Conservation (phyloP, 1,140 invertebrate genomes). For the Ephestia elutella region DNA sequence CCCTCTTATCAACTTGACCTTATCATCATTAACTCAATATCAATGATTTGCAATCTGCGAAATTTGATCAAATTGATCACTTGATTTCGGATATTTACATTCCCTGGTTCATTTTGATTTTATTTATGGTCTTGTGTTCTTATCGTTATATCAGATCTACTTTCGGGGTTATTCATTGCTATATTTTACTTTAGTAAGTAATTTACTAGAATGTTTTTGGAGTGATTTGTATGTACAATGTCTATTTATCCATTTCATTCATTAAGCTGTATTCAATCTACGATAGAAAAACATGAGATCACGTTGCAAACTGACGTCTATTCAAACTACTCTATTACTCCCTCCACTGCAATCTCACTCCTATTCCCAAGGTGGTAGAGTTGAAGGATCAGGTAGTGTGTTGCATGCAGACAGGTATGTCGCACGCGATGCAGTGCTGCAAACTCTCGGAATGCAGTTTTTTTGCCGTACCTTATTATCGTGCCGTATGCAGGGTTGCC, state of each 20-base stretch:
- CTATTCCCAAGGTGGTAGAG: background rate
- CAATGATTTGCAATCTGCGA: too few species aligned
- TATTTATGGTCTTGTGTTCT: too few species aligned
- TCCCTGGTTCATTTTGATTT: too few species aligned
- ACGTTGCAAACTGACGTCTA: background rate
- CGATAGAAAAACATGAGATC: background rate
- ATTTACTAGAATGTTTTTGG: too few species aligned
- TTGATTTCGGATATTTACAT: too few species aligned
- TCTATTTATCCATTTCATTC: background rate
- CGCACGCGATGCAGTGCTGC: constrained; percentile 1
- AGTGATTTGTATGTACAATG: background rate
- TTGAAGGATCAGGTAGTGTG: background rate
- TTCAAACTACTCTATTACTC: background rate
- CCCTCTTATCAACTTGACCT: too few species aligned
- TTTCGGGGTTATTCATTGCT: too few species aligned
- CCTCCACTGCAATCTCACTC: background rate
- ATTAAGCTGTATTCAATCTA: background rate
- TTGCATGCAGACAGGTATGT: background rate
- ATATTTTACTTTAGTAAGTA: background rate
- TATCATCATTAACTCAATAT: too few species aligned
- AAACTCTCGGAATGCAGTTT: constrained; percentile 4
- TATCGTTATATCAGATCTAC: too few species aligned
- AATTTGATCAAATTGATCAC: too few species aligned
- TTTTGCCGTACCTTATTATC: constrained; percentile 4
- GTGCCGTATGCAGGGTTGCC: background rate